Conservation (phyloP, 2,113 vertebrate species). For the Corapipo altera region DNA sequence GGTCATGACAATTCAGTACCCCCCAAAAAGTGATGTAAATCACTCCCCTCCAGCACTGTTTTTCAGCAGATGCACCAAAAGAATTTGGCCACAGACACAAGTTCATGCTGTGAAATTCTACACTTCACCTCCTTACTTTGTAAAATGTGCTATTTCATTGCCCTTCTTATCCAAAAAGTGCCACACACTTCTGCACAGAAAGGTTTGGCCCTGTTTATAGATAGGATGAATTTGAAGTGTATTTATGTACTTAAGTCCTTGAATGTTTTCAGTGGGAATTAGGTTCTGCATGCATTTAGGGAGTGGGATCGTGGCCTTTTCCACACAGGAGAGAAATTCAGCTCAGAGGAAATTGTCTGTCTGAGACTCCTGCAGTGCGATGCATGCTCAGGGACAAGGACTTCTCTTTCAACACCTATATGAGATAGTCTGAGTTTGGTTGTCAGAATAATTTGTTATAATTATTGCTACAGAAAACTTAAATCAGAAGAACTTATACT, state of each 20-base stretch:
- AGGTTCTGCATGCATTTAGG: not conserved
- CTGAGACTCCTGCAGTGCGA: not conserved
- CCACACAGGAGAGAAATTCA: not conserved
- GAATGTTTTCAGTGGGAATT: not conserved
- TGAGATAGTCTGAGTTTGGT: not conserved
- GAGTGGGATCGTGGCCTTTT: not conserved
- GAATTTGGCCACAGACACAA: not conserved
- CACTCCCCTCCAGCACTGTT: not conserved
- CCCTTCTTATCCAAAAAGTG: not conserved
- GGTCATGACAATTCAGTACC: not conserved
- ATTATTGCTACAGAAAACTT: not conserved
- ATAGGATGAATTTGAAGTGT: not conserved
- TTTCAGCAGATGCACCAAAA: not conserved
- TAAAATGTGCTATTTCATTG: not conserved
- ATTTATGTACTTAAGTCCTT: not conserved
- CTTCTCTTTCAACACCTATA: not conserved
- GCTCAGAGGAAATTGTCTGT: accelerated
- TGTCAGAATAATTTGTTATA: not conserved
- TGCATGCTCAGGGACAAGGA: not conserved
- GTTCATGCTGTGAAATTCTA: not conserved
- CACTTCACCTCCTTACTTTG: not conserved
- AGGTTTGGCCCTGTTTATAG: not conserved
- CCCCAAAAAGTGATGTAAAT: not conserved
- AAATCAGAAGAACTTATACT: not conserved
- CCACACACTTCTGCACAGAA: not conserved